Evolutionary conservation across 64 coral and sea anemone genomes (phyloP).

Genomic region (Cladopsammia gracilis): DNA sequence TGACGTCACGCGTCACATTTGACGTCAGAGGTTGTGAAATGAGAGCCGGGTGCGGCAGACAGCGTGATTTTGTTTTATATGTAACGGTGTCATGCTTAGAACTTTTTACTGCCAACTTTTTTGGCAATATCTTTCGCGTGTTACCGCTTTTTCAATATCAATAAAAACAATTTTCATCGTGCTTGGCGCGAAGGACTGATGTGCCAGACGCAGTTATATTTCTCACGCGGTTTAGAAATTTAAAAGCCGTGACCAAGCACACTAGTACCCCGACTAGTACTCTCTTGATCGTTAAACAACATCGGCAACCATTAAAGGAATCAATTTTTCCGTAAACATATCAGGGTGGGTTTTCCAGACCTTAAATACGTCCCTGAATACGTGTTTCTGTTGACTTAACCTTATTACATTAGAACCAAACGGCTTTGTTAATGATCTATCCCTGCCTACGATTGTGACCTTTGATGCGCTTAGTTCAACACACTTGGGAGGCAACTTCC

Average conservation of each 20-base stretch:
- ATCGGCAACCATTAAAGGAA: not conserved
- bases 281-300: not conserved
- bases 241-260: not conserved
- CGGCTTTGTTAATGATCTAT: not conserved
- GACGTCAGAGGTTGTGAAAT: slow-evolving; percentile 1
- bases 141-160: not conserved
- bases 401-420: too few species aligned
- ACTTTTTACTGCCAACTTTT: not conserved
- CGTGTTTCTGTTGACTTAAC: too few species aligned
- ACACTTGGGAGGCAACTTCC: not conserved
- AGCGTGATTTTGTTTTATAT: too few species aligned
- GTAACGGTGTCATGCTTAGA: not conserved
- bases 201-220: not conserved
- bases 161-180: not conserved
- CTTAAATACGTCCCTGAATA: too few species aligned
- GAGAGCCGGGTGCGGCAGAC: too few species aligned
- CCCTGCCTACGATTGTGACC: not conserved
- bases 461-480: not conserved
- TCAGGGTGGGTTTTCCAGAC: not conserved
- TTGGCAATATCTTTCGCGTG: not conserved
- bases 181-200: not conserved
- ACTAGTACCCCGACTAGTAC: not conserved
- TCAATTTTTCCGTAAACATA: not conserved
- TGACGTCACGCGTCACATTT: not conserved
- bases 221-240: not conserved